Conservation (phyloP, 2,888 invertebrate species). For the Patella caerulea region DNA sequence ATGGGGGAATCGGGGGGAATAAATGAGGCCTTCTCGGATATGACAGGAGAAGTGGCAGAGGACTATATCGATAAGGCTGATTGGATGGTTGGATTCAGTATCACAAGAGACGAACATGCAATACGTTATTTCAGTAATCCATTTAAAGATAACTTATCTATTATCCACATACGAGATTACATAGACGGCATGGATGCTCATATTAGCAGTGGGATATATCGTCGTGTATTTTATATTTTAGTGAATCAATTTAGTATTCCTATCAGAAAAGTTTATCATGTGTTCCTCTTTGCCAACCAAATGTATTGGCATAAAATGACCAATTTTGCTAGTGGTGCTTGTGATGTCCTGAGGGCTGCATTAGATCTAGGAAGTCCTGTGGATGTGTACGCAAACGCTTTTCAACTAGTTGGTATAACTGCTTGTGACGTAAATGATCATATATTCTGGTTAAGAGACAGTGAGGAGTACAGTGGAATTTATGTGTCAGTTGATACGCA, state of each 20-base stretch:
- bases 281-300: slow-evolving; percentile 49
- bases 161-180: slow-evolving; percentile 42
- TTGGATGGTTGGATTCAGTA: slow-evolving; percentile 34
- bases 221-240: slow-evolving; percentile 45
- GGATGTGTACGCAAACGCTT: slow-evolving; percentile 39
- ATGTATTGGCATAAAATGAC: slow-evolving; percentile 49
- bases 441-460: slow-evolving; percentile 36
- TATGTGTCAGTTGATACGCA: slow-evolving; percentile 33
- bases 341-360: slow-evolving; percentile 51
- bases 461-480: slow-evolving; percentile 31
- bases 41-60: slow-evolving; percentile 44
- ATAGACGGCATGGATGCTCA: slow-evolving; percentile 42
- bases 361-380: slow-evolving; percentile 45
- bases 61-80: slow-evolving; percentile 31
- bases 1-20: slow-evolving; percentile 46
- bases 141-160: slow-evolving; percentile 43
- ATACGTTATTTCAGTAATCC: slow-evolving; percentile 48
- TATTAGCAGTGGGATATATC: slow-evolving; percentile 50
- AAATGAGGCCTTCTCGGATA: slow-evolving; percentile 52
- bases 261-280: slow-evolving; percentile 39
- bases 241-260: slow-evolving; percentile 36
- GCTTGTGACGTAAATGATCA: slow-evolving; percentile 42
- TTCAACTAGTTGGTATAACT: slow-evolving; percentile 46
- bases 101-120: slow-evolving; percentile 23
- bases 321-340: slow-evolving; percentile 44